These are phyloP conservation scores for Sialia sialis DNA, from an alignment of 2,113 vertebrate species.

Conservation along the genomic window DNA sequence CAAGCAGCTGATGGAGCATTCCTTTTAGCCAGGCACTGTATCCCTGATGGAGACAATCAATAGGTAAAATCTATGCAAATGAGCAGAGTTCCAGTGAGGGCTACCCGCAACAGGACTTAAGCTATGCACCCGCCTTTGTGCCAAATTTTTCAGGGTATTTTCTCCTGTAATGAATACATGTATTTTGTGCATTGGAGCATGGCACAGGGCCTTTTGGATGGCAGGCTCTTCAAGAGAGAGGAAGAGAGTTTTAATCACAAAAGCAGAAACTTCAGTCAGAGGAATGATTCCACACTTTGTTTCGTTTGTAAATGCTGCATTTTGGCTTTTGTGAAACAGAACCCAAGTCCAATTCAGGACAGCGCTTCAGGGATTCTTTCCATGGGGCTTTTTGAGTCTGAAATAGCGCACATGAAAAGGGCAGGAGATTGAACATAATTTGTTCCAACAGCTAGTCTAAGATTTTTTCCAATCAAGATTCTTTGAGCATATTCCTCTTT, in stretches of 20 bases:
- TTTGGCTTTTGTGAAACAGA: constrained; percentile 61
- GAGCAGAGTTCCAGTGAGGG: constrained; percentile 39
- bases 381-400: constrained; percentile 24
- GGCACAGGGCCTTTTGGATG: constrained; percentile 52
- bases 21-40: neutral
- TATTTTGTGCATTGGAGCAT: constrained; percentile 72
- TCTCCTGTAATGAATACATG: constrained; percentile 67
- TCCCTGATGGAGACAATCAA: neutral
- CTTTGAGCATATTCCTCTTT: constrained; percentile 62
- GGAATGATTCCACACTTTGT: constrained; percentile 62
- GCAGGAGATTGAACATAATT: constrained; percentile 48
- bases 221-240: constrained; percentile 57
- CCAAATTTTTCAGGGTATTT: constrained; percentile 51
- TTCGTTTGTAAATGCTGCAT: constrained; percentile 56
- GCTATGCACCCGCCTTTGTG: constrained; percentile 56
- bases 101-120: constrained; percentile 31
- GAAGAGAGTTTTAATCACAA: constrained; percentile 72
- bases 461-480: constrained; percentile 58
- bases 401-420: constrained; percentile 49
- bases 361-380: constrained; percentile 39
- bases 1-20: neutral
- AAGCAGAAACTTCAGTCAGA: constrained; percentile 59
- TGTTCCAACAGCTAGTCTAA: constrained; percentile 34
- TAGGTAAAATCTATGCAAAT: constrained; percentile 58
- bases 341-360: constrained; percentile 44